These are phyloP conservation scores for Pipistrellus pipistrellus DNA, from an alignment of 2,797 vertebrate species.

Conservation along the genomic window DNA sequence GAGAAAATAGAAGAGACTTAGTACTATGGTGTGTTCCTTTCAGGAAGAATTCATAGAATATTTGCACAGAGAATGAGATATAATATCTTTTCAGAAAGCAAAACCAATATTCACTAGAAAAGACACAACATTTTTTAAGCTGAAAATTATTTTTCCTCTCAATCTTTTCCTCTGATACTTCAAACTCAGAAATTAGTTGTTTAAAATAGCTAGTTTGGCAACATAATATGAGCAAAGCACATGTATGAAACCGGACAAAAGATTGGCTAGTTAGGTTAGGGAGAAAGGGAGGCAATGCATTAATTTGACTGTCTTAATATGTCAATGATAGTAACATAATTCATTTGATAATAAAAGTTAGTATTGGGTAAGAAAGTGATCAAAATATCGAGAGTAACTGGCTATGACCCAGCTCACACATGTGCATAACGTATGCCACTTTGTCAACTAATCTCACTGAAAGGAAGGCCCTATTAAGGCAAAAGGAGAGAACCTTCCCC, in stretches of 20 bases:
- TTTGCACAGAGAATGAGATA: not conserved
- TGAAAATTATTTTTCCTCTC: not conserved
- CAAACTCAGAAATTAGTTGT: not conserved
- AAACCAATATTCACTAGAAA: not conserved
- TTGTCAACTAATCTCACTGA: not conserved
- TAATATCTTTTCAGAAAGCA: not conserved
- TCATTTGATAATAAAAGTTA: not conserved
- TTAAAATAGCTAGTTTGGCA: not conserved
- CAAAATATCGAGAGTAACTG: not conserved
- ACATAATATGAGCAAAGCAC: not conserved
- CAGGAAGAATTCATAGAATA: constrained; percentile 5
- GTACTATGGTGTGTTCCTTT: constrained; percentile 1
- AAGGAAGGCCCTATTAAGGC: not conserved
- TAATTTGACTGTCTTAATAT: not conserved
- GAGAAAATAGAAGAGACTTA: constrained; percentile 58
- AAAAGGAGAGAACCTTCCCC: not conserved
- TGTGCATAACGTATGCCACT: not conserved
- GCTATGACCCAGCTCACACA: not conserved
- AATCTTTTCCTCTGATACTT: not conserved
- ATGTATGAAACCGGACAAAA: not conserved
- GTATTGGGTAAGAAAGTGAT: not conserved
- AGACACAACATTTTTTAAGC: not conserved
- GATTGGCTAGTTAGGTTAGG: not conserved
- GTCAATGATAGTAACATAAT: not conserved
- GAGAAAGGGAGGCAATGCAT: not conserved